These are phyloP conservation scores for Thereva nobilitata DNA, from an alignment of 2,888 invertebrate genomes.

Conservation along the genomic window DNA sequence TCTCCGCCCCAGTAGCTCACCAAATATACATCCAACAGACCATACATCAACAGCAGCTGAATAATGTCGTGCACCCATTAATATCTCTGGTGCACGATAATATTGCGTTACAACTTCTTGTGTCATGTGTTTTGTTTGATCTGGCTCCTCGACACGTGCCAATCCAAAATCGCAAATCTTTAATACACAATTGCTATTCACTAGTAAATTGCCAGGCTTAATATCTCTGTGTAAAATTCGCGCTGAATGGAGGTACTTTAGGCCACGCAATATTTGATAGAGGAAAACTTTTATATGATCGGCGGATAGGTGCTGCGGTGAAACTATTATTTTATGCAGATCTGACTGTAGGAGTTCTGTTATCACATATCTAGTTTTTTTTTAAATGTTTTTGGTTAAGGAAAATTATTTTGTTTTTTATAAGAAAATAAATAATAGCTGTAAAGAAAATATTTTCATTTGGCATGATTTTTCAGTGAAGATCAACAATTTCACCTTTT, in stretches of 20 bases:
- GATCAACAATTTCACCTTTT: too few species aligned
- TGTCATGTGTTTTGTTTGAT: constrained; percentile 93
- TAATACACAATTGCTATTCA: constrained; percentile 98
- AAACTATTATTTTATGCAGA: constrained; percentile 99
- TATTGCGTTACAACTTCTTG: constrained; percentile 99
- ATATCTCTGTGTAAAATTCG: constrained; percentile 98
- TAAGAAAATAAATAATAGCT: too few species aligned
- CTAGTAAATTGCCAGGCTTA: constrained; percentile 97
- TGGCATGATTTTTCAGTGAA: too few species aligned
- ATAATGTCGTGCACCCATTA: constrained; percentile 98
- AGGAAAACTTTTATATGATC: constrained; percentile 99
- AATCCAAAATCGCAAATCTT: constrained; percentile 99
- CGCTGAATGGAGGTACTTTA: constrained; percentile 98
- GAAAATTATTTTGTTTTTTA: constrained; percentile 33
- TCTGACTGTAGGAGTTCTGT: constrained; percentile 99
- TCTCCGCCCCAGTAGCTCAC: constrained; percentile 91
- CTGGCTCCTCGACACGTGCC: constrained; percentile 96
- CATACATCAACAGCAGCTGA: constrained; percentile 97
- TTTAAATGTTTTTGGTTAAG: constrained; percentile 23
- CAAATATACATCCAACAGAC: constrained; percentile 99
- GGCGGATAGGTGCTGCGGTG: constrained; percentile 96
- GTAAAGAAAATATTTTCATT: too few species aligned
- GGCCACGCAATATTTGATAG: constrained; percentile 98
- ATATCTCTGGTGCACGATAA: constrained; percentile 97
- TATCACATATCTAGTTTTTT: constrained; percentile 86